Evolutionary conservation across 2,888 invertebrate species (phyloP), one percentile per base, ranked within the genome.

Genomic region (Petrolisthes manimaculis): DNA sequence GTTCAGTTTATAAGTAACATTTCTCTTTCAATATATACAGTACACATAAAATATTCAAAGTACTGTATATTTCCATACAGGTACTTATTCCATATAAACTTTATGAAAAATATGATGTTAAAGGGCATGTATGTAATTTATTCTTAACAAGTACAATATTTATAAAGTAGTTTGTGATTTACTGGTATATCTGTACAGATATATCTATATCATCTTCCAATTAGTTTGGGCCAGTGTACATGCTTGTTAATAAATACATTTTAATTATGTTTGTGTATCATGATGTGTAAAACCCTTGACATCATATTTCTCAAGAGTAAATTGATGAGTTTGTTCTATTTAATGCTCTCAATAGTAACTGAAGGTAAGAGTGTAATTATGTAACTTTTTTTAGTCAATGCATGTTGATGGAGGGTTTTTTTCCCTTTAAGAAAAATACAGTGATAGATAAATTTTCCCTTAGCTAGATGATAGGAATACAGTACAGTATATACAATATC

Each of bases 261-360:
- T 84, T 53, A 88, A 80, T 80, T 77, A 78, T 54, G 84, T 61
- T 77, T 88, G 88, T 88, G 88, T 88, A 88, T 88, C 84, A 80
- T 61, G 53, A 24, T 79, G 71, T 79, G 51, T 54, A 75, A 37
- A 80, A 79, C 88, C 88, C 84, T 80, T 74, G 84, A 74, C 81
- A 84, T 88, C 84, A 88, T 88, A 81, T 84, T 88, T 88, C 88
- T 61, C 87, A 84, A 84, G 88, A 84, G 84, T 88, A 71, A 88
- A 84, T 88, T 88, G 84, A 88, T 84, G 67, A 88, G 88, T 84
- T 55, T 88, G 67, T 88, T 88, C 83, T 88, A 80, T 88, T 88
- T 88, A 88, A 77, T 88, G 88, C 88, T 88, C 53, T 80, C 88
- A 81, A 87, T 53, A 88, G 88, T 83, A 74, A 79, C 79, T 5